Evolutionary conservation across 2,888 invertebrate genomes (phyloP), one percentile per base, ranked within the genome.

Genomic region (Arge pagana): DNA sequence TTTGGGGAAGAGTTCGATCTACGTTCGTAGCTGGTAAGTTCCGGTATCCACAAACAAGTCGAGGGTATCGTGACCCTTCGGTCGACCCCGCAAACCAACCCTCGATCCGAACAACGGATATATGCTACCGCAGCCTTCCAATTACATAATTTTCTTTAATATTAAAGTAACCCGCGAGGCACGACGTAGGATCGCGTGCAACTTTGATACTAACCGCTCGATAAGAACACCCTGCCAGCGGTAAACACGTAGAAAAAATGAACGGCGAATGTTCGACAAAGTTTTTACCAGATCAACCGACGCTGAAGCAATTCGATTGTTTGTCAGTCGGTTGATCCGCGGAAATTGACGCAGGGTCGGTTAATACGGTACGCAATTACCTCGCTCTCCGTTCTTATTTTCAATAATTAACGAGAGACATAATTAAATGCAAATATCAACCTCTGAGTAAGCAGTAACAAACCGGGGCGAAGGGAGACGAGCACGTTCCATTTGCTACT

Each of bases 61-160:
- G n/a, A n/a, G n/a, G n/a, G n/a, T n/a, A n/a, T n/a, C n/a, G n/a
- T n/a, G n/a, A n/a, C n/a, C n/a, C 24, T 24, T 19, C 13, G 28
- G 28, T 3, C 10, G 28, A 16, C 33, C 35, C 52, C 50, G 15
- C 49, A 52, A 55, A 48, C 51, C 53, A 53, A 58, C 57, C 58
- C 56, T 60, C 56, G 37, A 53, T 53, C n/a, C 52, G 41, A 56
- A 52, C 53, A 39, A 39, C 35, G 37, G 33, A 39, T 43, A 49
- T 50, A 48, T 28, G 28, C 31, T 48, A 40, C 45, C 42, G 53
- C 31, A 39, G 61, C 63, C 67, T 65, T 64, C 67, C 69, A 72
- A 72, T 71, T 70, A 68, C 71, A 70, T 70, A 68, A 72, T 74
- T 74, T 72, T 70, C 70, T 71, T 67, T 65, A 66, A 71, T 70